Evolutionary conservation across 2,888 invertebrate species (phyloP).

Genomic region (Mycogona germanica): DNA sequence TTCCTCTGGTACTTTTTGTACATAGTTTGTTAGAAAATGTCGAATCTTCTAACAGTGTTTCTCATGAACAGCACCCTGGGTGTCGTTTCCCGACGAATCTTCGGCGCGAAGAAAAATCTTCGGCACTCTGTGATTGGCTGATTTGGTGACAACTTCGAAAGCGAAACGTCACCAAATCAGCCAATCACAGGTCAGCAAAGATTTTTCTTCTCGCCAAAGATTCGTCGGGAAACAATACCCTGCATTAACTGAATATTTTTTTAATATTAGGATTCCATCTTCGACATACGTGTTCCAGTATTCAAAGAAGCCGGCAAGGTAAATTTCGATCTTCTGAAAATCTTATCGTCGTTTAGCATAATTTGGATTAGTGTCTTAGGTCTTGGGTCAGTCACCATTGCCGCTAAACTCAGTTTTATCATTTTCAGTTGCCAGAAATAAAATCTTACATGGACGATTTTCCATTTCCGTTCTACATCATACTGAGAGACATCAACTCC

Average conservation of each 20-base stretch:
- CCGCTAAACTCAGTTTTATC: neutral
- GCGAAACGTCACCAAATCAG: too few relatives aligned
- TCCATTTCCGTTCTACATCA: constrained; percentile 96
- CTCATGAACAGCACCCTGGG: too few relatives aligned
- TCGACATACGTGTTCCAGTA: constrained; percentile 71
- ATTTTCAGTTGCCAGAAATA: constrained; percentile 44
- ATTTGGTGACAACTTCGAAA: too few relatives aligned
- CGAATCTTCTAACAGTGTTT: neutral
- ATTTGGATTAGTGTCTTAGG: neutral
- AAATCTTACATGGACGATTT: constrained; percentile 85
- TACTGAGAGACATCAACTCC: constrained; percentile 74
- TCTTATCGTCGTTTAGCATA: neutral
- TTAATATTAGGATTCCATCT: constrained; percentile 63
- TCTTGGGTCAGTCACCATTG: neutral
- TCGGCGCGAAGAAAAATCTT: too few relatives aligned
- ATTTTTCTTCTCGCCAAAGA: too few relatives aligned
- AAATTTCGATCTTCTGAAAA: constrained; percentile 19
- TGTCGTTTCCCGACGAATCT: too few relatives aligned
- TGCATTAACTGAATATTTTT: too few relatives aligned
- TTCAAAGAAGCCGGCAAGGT: constrained; percentile 46
- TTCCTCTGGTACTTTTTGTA: too few relatives aligned
- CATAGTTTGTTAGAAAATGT: neutral
- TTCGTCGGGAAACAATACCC: too few relatives aligned
- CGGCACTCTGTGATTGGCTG: too few relatives aligned
- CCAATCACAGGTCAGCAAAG: too few relatives aligned